These are phyloP conservation scores for Rhodinocichla rosea DNA, from an alignment of 2,113 vertebrate genomes.

Conservation along the genomic window DNA sequence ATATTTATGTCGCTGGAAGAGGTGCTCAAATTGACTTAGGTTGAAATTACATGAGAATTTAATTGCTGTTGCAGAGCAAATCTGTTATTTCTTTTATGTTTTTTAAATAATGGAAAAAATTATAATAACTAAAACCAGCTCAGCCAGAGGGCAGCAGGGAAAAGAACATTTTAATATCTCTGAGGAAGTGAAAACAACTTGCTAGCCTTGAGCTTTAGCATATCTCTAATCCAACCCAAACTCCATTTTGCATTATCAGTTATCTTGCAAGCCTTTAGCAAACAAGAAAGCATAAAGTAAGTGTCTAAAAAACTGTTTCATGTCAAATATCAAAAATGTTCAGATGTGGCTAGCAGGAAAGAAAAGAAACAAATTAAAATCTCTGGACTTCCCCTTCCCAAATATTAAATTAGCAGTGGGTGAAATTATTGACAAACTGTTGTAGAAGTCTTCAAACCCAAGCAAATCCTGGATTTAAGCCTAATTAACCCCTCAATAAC, in stretches of 20 bases:
- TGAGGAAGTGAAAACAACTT: not conserved
- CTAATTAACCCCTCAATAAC: not conserved
- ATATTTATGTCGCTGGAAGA: not conserved
- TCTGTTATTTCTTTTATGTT: not conserved
- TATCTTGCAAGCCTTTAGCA: not conserved
- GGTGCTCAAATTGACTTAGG: not conserved
- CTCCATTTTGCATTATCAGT: not conserved
- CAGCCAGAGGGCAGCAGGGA: not conserved
- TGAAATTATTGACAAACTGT: not conserved
- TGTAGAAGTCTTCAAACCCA: not conserved
- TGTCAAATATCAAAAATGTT: not conserved
- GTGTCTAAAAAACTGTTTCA: not conserved
- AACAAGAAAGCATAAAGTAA: not conserved
- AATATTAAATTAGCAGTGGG: not conserved
- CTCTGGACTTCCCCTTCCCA: not conserved
- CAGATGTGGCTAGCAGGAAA: not conserved
- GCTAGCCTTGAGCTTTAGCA: not conserved
- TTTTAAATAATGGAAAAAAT: not conserved
- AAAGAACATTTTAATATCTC: not conserved
- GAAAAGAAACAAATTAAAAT: not conserved
- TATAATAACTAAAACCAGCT: not conserved
- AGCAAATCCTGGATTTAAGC: not conserved
- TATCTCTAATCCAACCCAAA: not conserved
- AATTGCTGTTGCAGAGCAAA: not conserved
- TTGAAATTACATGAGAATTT: not conserved